Percentiles rank a stretch among this genome's conserved stretches.
Evolutionary conservation across 2,797 vertebrate species (phyloP).

Genomic region (Chanos chanos): DNA sequence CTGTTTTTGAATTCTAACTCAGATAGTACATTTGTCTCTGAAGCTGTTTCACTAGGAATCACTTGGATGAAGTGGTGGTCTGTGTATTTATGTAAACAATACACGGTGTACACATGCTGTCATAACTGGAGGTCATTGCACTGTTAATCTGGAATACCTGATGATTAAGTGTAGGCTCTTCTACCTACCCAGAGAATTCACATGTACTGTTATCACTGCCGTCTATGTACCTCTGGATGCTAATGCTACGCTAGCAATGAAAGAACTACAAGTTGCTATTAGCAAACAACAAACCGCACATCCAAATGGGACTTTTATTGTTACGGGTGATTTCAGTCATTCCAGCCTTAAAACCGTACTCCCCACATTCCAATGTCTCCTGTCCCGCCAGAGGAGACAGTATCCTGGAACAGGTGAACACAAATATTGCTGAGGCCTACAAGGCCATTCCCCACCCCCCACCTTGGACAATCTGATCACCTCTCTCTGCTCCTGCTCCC

Average conservation of each 20-base stretch:
- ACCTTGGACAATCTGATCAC: conserved; percentile 8
- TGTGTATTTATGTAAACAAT: conserved; percentile 1
- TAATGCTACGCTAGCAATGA: too few species aligned
- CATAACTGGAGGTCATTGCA: neutral
- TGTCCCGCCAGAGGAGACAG: too few species aligned
- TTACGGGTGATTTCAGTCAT: too few species aligned
- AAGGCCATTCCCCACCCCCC: neutral
- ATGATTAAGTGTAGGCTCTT: conserved; percentile 14
- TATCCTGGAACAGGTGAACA: too few species aligned
- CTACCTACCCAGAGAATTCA: neutral
- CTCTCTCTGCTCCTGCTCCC: neutral
- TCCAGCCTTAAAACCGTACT: too few species aligned
- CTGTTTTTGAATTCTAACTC: too few species aligned
- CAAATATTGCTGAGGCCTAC: neutral
- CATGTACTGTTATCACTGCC: neutral
- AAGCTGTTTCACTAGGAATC: too few species aligned
- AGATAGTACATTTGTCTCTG: too few species aligned
- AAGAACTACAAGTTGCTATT: conserved; percentile 4
- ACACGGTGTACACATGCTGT: neutral
- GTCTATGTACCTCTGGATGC: neutral
- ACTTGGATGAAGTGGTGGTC: neutral
- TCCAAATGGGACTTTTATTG: conserved; percentile 11
- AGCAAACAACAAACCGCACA: neutral
- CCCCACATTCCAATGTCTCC: too few species aligned
- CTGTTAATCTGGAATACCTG: conserved; percentile 3